phyloP scores from a whole-genome alignment of 2,888 invertebrate species.

The Sympetrum striolatum region DNA sequence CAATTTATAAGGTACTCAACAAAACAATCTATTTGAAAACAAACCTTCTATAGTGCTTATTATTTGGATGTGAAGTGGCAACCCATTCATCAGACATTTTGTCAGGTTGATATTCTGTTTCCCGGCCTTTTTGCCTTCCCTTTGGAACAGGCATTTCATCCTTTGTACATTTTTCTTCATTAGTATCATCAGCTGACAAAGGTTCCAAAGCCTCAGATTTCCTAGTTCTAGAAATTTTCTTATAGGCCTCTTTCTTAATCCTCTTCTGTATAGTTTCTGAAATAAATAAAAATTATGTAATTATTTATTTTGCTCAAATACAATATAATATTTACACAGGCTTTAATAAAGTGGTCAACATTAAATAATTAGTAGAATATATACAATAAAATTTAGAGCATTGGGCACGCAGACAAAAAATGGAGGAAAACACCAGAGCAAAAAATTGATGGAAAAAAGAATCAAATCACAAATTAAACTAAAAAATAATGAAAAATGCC shows the following conservation, averaged over 20 bases:
- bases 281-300: background rate
- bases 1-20: too few species aligned
- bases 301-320: background rate
- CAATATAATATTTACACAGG: background rate
- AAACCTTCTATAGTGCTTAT: background rate
- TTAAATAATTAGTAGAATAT: too few species aligned
- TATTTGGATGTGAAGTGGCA: constrained; percentile 15
- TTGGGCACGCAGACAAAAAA: too few species aligned
- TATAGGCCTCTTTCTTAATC: background rate
- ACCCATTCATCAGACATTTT: background rate
- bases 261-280: background rate
- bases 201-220: background rate
- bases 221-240: background rate
- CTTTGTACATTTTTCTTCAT: background rate
- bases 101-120: background rate
- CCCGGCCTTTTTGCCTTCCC: background rate
- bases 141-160: background rate
- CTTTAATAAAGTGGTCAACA: background rate
- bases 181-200: background rate
- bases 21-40: background rate
- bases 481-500: too few species aligned
- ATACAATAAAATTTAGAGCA: too few species aligned
- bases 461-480: too few species aligned
- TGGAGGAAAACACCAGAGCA: too few species aligned
- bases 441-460: too few species aligned